Evolutionary conservation across 2,888 invertebrate species (phyloP), one percentile per base, ranked within the genome.

Genomic region (Thysanoteuthis rhombus): DNA sequence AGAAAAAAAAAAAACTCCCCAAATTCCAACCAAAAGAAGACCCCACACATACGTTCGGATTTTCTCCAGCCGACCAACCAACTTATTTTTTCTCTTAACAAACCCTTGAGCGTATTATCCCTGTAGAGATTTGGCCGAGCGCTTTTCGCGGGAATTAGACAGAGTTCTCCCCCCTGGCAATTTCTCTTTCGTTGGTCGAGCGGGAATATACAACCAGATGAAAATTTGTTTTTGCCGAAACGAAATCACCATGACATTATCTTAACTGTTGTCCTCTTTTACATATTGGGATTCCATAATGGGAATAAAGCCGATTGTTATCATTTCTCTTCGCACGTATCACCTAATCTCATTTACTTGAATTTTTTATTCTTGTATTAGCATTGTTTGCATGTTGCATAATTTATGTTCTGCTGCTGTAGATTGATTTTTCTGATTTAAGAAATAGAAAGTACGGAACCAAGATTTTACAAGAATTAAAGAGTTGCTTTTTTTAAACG

Each of bases 231-330:
- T n/a, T 75, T 75, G n/a, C n/a, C 75, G n/a, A 75, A 75, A 36
- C 75, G 75, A 75, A 75, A 75, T 75, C 75, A 75, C 75, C 75
- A 75, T 75, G 75, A 75, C 75, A 75, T 75, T 75, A 75, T 75
- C 75, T 75, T n/a, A 36, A 10, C 75, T 75, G n/a, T 75, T 75
- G n/a, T n/a, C 75, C 75, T 75, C 75, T n/a, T 75, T n/a, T 75
- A 75, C 75, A 75, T 75, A 75, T 75, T 75, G n/a, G n/a, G n/a
- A 75, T n/a, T 75, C 75, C n/a, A 75, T n/a, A 75, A 75, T 36
- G 75, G 25, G 75, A 75, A 75, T n/a, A 16, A 75, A 75, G 16
- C n/a, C 3, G 75, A 75, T 75, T 36, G 16, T 75, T 75, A 75
- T 75, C 75, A 12, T 75, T 75, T 36, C 75, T n/a, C 75, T n/a